Evolutionary conservation across 1,140 invertebrate species (phyloP).

Genomic region (Pogonomyrmex californicus): DNA sequence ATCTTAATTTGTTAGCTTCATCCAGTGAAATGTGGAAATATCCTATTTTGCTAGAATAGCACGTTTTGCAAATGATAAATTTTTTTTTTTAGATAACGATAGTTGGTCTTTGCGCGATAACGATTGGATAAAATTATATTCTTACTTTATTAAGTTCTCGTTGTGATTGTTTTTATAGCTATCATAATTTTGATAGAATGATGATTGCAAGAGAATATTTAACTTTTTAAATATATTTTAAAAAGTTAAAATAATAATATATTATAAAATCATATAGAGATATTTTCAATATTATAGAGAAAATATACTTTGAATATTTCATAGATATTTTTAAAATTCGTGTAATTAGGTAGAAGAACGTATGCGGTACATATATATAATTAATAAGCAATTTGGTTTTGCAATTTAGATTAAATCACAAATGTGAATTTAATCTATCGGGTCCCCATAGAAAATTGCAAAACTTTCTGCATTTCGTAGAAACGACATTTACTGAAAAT

Average conservation of each 20-base stretch:
- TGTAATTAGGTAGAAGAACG: neutral
- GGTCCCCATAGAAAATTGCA: neutral
- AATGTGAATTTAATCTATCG: neutral
- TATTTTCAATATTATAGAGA: no score
- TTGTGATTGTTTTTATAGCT: no score
- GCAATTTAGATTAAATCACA: neutral
- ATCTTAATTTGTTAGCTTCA: neutral
- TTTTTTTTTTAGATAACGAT: neutral
- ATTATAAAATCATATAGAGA: no score
- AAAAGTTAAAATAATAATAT: no score
- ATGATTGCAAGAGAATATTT: no score
- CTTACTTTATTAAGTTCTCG: no score
- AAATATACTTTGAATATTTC: neutral
- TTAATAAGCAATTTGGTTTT: neutral
- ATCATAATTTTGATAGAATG: no score
- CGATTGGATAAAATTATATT: no score
- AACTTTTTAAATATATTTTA: neutral
- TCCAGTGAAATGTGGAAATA: constrained; percentile 1
- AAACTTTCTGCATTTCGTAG: neutral
- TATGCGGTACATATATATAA: neutral
- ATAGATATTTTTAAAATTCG: neutral
- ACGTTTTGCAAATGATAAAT: neutral
- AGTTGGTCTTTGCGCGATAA: no score
- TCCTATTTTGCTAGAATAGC: neutral
- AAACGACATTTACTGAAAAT: neutral